Percentiles rank a stretch among this genome's conserved stretches.
Evolutionary conservation across 35 echinoderm and acorn worm species (phyloP).

Genomic region (Chiridota heheva): DNA sequence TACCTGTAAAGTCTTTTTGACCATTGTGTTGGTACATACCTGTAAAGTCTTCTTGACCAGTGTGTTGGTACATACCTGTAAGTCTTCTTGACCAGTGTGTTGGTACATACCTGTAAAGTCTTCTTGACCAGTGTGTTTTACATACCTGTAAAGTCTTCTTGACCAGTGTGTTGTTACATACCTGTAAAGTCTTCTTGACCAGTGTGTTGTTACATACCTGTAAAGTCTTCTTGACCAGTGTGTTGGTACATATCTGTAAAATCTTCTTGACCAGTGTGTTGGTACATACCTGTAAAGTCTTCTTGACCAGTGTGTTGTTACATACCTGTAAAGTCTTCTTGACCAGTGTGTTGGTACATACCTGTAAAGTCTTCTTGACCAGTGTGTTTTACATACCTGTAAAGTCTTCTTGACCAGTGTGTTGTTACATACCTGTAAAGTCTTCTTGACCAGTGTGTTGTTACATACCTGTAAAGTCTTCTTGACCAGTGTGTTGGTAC

Average conservation of each 20-base stretch:
- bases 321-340: conserved; percentile 23
- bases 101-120: not conserved
- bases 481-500: not conserved
- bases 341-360: not conserved
- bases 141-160: conserved; percentile 23
- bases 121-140: not conserved
- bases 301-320: not conserved
- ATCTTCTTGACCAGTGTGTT: not conserved
- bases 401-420: not conserved
- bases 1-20: not conserved
- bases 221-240: not conserved
- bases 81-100: not conserved
- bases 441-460: not conserved
- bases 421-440: not conserved
- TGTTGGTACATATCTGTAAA: not conserved
- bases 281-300: conserved; percentile 63
- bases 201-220: not conserved
- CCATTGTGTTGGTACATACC: not conserved
- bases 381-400: not conserved
- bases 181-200: not conserved
- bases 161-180: not conserved
- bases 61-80: not conserved
- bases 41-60: not conserved
- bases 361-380: not conserved
- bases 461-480: conserved; percentile 69